Conservation (phyloP, 2,888 invertebrate species). For the Drosophila atripex region DNA sequence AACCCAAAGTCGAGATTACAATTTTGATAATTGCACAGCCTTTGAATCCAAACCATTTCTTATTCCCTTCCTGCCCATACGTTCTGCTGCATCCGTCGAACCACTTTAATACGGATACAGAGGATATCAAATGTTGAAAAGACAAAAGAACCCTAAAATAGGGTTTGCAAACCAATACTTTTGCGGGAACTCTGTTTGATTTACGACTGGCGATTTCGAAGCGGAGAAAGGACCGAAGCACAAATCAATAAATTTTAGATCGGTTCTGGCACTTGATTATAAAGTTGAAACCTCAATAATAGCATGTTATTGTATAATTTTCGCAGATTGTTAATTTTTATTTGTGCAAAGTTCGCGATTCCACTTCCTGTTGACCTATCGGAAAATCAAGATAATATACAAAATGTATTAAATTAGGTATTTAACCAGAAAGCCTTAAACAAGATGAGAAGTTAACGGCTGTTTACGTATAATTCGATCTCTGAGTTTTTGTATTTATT, state of each 20-base stretch:
- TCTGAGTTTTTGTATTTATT: background rate
- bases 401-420: too few species aligned
- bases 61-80: constrained; percentile 28
- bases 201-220: constrained; percentile 45
- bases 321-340: constrained; percentile 50
- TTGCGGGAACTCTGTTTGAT: constrained; percentile 57
- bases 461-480: background rate
- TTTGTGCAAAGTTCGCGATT: constrained; percentile 25
- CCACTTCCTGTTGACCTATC: constrained; percentile 66
- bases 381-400: too few species aligned
- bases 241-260: constrained; percentile 73
- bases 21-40: constrained; percentile 82
- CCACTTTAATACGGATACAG: constrained; percentile 7
- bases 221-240: constrained; percentile 18
- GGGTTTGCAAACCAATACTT: constrained; percentile 33
- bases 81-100: constrained; percentile 34
- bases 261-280: constrained; percentile 69
- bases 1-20: constrained; percentile 63
- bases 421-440: background rate
- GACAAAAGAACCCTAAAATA: constrained; percentile 13
- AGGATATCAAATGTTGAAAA: constrained; percentile 53
- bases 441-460: background rate
- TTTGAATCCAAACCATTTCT: constrained; percentile 32
- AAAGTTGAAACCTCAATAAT: constrained; percentile 59
- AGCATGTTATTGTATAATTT: constrained; percentile 58